Evolutionary conservation across 2,888 invertebrate genomes (phyloP).

Genomic region (Lycaena phlaeas): DNA sequence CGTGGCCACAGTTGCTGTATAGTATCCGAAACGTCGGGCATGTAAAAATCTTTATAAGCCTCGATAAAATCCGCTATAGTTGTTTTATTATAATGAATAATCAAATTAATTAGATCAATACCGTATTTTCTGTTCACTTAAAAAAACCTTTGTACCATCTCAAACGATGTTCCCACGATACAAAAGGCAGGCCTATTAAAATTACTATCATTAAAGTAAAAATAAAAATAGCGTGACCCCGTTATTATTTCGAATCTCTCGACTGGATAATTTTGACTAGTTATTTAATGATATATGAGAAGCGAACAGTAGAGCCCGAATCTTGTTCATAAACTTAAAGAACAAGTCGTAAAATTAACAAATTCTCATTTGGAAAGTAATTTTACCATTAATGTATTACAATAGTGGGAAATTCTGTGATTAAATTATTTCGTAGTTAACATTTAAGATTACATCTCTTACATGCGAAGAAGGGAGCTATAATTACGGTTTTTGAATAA

Average conservation of each 20-base stretch:
- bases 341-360: not conserved
- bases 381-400: not conserved
- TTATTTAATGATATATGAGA: constrained; percentile 19
- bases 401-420: not conserved
- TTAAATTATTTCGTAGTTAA: not conserved
- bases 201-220: constrained; percentile 53
- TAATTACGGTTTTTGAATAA: not conserved
- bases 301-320: constrained; percentile 9
- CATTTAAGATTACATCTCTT: not conserved
- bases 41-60: too few species aligned
- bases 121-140: constrained; percentile 3
- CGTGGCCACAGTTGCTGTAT: too few species aligned
- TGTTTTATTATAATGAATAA: too few species aligned
- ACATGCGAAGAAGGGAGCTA: not conserved
- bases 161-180: constrained; percentile 59
- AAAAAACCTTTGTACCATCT: constrained; percentile 4
- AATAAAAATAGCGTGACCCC: constrained; percentile 46
- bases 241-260: constrained; percentile 50
- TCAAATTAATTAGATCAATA: too few species aligned
- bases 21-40: too few species aligned
- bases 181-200: constrained; percentile 42
- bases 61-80: too few species aligned
- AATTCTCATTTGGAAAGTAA: constrained; percentile 1
- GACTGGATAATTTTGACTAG: constrained; percentile 47
- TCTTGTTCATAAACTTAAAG: constrained; percentile 1